phyloP scores from a whole-genome alignment of 2,113 vertebrate genomes.

The Serinus canaria region DNA sequence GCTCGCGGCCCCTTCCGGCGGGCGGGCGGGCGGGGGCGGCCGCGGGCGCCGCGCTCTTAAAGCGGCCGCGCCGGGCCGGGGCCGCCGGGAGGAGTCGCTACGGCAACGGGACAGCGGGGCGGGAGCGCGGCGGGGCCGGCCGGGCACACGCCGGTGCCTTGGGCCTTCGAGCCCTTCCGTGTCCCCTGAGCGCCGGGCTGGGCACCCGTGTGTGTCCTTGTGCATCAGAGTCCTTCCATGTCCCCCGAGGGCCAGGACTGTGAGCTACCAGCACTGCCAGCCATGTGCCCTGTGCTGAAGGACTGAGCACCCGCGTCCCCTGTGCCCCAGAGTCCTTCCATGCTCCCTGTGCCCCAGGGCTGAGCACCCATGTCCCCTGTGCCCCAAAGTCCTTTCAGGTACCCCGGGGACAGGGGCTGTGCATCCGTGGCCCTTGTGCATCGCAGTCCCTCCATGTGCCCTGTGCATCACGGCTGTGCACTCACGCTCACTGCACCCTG shows the following conservation, averaged over 20 bases:
- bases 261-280: too few species aligned
- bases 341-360: accelerated
- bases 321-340: too few species aligned
- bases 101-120: not conserved
- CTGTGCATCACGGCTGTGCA: accelerated
- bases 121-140: not conserved
- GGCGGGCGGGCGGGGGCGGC: not conserved
- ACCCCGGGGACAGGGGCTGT: not conserved
- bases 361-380: accelerated
- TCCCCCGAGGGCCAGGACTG: too few species aligned
- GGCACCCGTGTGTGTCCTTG: too few species aligned
- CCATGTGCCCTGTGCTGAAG: not conserved
- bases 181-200: not conserved
- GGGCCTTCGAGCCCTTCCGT: not conserved
- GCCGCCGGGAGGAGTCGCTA: not conserved
- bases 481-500: not conserved
- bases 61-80: not conserved
- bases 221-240: accelerated
- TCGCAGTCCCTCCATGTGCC: accelerated
- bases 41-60: not conserved
- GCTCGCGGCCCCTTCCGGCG: too few species aligned
- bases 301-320: not conserved
- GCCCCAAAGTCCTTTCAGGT: not conserved
- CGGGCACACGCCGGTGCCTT: not conserved
- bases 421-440: not conserved